phyloP scores from a whole-genome alignment of 2,888 invertebrate genomes.

The Silvanus unidentatus region DNA sequence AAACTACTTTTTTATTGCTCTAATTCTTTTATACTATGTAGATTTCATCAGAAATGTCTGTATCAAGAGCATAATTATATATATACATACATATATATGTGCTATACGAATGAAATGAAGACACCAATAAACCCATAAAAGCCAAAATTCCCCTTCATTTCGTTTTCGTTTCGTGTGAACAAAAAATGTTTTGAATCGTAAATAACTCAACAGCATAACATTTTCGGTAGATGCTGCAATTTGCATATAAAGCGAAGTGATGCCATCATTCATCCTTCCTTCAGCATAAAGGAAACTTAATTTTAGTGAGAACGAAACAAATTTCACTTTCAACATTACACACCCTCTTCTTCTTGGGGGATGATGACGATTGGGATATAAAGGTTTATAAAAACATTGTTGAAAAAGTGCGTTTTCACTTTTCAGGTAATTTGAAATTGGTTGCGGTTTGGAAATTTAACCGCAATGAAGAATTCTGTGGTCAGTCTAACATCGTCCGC shows the following conservation, averaged over 20 bases:
- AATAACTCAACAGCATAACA: conserved; percentile 22
- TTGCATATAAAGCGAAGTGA: conserved; percentile 33
- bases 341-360: conserved; percentile 7
- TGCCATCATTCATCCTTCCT: conserved; percentile 8
- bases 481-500: conserved; percentile 6
- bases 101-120: conserved; percentile 29
- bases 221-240: conserved; percentile 22
- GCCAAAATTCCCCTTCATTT: conserved; percentile 11
- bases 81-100: no score
- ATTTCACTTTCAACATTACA: conserved; percentile 15
- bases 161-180: conserved; percentile 7
- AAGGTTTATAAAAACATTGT: conserved; percentile 2
- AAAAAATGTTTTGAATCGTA: conserved; percentile 30
- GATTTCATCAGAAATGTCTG: no score
- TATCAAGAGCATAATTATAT: conserved; percentile 14
- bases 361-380: not conserved
- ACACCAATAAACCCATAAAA: conserved; percentile 36
- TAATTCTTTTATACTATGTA: no score
- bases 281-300: conserved; percentile 10
- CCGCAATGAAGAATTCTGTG: conserved; percentile 27
- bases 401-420: conserved; percentile 34
- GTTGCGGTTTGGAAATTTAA: conserved; percentile 33
- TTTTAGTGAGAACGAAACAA: conserved; percentile 11
- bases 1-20: no score
- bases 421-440: conserved; percentile 33